Percentiles rank a stretch among this genome's conserved stretches.
These are phyloP conservation scores for Pheosia tremula DNA, from an alignment of 2,888 invertebrate species.

Conservation along the genomic window DNA sequence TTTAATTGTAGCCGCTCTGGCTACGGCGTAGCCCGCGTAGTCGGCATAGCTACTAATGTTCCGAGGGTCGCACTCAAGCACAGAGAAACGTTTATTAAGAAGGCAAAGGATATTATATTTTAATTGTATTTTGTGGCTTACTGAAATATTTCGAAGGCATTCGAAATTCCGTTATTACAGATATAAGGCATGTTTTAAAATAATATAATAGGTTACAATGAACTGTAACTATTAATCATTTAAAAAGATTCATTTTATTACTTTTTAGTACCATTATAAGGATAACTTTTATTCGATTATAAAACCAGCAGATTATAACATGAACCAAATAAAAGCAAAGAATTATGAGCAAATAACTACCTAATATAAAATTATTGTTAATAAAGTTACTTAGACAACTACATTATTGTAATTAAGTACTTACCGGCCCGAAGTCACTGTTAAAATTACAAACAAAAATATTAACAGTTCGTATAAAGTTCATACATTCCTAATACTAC, in stretches of 20 bases:
- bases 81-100: neutral
- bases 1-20: constrained; percentile 2
- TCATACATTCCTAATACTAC: constrained; percentile 27
- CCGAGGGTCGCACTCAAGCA: neutral
- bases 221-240: too few species aligned
- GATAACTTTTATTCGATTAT: too few species aligned
- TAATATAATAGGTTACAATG: too few species aligned
- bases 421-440: constrained; percentile 35
- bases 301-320: too few species aligned
- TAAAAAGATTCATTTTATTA: too few species aligned
- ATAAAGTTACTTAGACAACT: neutral
- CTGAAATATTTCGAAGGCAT: neutral
- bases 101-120: neutral
- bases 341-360: too few species aligned
- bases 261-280: too few species aligned
- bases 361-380: too few species aligned
- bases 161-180: neutral
- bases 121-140: neutral
- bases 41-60: constrained; percentile 2
- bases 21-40: constrained; percentile 2
- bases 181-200: neutral
- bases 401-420: constrained; percentile 20
- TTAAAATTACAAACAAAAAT: constrained; percentile 20
- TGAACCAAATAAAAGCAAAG: too few species aligned
- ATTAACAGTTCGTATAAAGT: constrained; percentile 38